These are phyloP conservation scores for Eudemis profundana DNA, from an alignment of 2,888 invertebrate species.

Conservation along the genomic window DNA sequence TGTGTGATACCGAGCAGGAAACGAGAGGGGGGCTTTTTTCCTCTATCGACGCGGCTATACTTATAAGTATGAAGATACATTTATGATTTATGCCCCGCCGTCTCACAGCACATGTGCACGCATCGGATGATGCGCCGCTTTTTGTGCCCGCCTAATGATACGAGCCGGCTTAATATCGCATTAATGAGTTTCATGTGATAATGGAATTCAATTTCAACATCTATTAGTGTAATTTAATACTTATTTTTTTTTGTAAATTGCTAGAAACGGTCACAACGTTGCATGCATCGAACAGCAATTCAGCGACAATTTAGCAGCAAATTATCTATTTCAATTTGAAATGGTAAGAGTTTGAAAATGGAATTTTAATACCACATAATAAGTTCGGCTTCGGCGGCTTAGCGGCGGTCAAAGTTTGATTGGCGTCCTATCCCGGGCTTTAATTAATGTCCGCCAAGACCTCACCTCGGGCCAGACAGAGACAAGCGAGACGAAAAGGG, in stretches of 20 bases:
- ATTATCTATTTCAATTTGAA: constrained; percentile 74
- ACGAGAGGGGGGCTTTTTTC: constrained; percentile 77
- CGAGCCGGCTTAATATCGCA: constrained; percentile 59
- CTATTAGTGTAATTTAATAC: constrained; percentile 58
- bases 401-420: constrained; percentile 83
- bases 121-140: constrained; percentile 70
- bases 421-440: constrained; percentile 80
- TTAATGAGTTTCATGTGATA: constrained; percentile 65
- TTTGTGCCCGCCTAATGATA: constrained; percentile 73
- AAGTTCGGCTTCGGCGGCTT: constrained; percentile 81
- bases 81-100: constrained; percentile 80
- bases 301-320: constrained; percentile 62
- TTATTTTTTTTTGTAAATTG: constrained; percentile 13
- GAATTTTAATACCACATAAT: constrained; percentile 83
- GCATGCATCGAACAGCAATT: constrained; percentile 49
- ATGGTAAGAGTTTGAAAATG: constrained; percentile 72
- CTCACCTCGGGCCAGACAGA: constrained; percentile 66
- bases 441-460: constrained; percentile 80
- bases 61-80: constrained; percentile 74
- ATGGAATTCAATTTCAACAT: constrained; percentile 59
- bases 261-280: constrained; percentile 28
- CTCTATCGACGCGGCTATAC: constrained; percentile 77
- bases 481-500: constrained; percentile 61
- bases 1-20: constrained; percentile 85
- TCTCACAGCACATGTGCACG: constrained; percentile 79